Evolutionary conservation across 2,113 vertebrate species (phyloP), one percentile per base, ranked within the genome.

Genomic region (Pagrus major): DNA sequence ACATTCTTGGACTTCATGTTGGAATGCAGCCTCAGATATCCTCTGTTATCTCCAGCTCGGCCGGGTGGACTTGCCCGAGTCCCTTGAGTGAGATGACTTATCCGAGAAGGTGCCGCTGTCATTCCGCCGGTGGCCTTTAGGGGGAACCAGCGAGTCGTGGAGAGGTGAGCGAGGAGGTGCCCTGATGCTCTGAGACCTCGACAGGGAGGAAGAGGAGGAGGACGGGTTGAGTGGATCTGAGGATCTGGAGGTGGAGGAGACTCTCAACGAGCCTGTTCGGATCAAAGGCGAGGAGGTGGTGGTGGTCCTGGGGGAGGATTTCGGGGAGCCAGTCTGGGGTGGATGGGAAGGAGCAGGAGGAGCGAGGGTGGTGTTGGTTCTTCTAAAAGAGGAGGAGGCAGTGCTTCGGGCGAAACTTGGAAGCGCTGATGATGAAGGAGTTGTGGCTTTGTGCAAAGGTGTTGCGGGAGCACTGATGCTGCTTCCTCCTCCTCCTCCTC

Each of bases 391-490:
- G 11, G 96, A 98, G 8, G 97, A 96, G 33, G 97, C 95, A 0
- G 97, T 98, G 88, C 86, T 97, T 31, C 96, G 93, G 0, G 97
- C 93, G 11, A 99, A 98, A 75, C 90, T 91, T 0, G 96, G 97
- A 41, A 94, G 39, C 0, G 0, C 83, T 12, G 3, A 88, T 61
- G 82, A 65, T 4, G 89, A 92, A 47, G 93, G 84, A 51, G 21
- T 69, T 6, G 89, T 44, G 10, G 85, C 0, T 66, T 81, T 84
- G 75, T 80, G 88, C 1, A 80, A 16, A 2, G 92, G 88, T 0
- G 81, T 88, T 2, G 21, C 59, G 16, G 87, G 76, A 65, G 75
- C 93, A 85, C 87, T 90, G 81, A 69, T 76, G 6, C 85, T 87
- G 16, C 64, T 55, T 10, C 74, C 94, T 31, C 6, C 94, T 31